Evolutionary conservation across 2,113 vertebrate genomes (phyloP).

Genomic region (Charina bottae): DNA sequence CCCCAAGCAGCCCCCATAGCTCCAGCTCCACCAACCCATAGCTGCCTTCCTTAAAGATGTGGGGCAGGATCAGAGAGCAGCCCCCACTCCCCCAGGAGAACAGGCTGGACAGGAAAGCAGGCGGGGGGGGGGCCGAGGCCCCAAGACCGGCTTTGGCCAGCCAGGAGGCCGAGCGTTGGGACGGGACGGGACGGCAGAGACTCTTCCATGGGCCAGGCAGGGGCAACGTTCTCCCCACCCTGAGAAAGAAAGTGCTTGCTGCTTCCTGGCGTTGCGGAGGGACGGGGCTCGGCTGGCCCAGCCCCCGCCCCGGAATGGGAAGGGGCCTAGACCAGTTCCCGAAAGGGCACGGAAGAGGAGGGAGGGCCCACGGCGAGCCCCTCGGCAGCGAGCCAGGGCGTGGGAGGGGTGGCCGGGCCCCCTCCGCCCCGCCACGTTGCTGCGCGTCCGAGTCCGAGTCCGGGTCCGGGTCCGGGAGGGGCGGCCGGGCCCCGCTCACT

Average conservation of each 20-base stretch:
- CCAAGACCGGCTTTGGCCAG: neutral
- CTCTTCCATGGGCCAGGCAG: neutral
- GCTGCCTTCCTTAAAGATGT: neutral
- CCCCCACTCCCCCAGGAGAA: neutral
- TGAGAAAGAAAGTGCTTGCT: neutral
- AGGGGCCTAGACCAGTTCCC: neutral
- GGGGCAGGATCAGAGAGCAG: too few species aligned
- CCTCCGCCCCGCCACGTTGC: neutral
- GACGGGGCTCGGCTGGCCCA: neutral
- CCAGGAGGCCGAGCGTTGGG: neutral
- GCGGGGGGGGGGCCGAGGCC: neutral
- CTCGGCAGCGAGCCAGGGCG: neutral
- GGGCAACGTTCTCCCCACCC: neutral
- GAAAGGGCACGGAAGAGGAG: neutral
- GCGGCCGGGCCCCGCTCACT: constrained; percentile 69
- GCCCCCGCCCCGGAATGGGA: neutral
- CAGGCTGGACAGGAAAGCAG: neutral
- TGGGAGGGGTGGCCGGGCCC: too few species aligned
- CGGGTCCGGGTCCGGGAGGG: constrained; percentile 35
- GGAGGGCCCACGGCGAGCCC: neutral
- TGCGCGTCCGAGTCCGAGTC: constrained; percentile 33
- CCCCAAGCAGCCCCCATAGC: neutral
- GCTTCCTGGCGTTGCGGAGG: neutral
- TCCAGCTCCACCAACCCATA: neutral
- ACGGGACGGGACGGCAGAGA: too few species aligned